phyloP scores from a whole-genome alignment of 1,140 invertebrate species.

The Lerema accius region DNA sequence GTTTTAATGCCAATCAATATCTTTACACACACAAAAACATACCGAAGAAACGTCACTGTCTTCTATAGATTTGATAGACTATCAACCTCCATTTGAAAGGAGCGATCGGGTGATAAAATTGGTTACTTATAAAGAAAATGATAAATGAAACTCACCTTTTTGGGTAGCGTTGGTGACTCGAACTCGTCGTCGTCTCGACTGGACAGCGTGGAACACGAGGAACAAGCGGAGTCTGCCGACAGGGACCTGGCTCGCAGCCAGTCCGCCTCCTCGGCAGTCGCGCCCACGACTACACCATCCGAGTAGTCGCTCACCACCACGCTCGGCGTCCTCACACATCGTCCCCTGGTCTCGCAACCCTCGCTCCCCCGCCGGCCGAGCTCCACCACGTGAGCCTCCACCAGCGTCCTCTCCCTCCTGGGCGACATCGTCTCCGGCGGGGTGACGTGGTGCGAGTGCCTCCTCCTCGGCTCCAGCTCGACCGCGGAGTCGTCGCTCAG shows the following conservation, averaged over 20 bases:
- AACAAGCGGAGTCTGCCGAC: slow-evolving; percentile 85
- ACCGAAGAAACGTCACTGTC: too few species aligned
- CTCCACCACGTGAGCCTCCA: slow-evolving; percentile 77
- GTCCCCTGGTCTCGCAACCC: slow-evolving; percentile 71
- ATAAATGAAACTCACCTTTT: slow-evolving; percentile 63
- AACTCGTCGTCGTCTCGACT: slow-evolving; percentile 86
- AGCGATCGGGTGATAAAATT: too few species aligned
- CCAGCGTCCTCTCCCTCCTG: slow-evolving; percentile 68
- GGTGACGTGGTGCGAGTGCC: slow-evolving; percentile 67
- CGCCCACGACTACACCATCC: slow-evolving; percentile 86
- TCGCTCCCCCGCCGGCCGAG: slow-evolving; percentile 71
- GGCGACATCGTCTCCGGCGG: slow-evolving; percentile 65
- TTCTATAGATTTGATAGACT: too few species aligned
- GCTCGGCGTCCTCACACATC: slow-evolving; percentile 89
- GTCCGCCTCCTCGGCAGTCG: slow-evolving; percentile 86
- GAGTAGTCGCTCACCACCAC: slow-evolving; percentile 93
- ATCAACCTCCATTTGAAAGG: too few species aligned
- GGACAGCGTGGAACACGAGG: slow-evolving; percentile 87
- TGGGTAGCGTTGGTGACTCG: slow-evolving; percentile 68
- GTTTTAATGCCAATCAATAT: too few species aligned
- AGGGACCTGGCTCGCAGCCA: slow-evolving; percentile 83
- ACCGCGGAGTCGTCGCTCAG: slow-evolving; percentile 78
- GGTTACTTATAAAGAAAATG: slow-evolving; percentile 11
- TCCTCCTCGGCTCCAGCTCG: slow-evolving; percentile 68
- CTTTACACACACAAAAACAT: too few species aligned